Evolutionary conservation across 2,797 vertebrate genomes (phyloP), one percentile per base, ranked within the genome.

Genomic region (Eidolon dupreanum): DNA sequence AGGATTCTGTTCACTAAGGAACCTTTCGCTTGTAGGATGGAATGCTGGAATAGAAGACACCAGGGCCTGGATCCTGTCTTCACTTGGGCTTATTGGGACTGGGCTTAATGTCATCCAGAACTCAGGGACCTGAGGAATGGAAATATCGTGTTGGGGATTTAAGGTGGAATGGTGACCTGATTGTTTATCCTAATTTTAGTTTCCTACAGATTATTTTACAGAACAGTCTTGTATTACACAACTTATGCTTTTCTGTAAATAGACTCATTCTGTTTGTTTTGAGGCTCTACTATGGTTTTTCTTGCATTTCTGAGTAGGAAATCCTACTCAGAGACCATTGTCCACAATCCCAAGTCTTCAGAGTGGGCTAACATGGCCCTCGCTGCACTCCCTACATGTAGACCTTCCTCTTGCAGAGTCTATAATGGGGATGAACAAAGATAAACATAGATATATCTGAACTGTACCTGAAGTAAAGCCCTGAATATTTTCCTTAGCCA

Each of bases 181-280:
- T 78, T 74, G 46, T 51, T 65, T 81, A 31, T 43, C 68, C 24
- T 79, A 68, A 71, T 84, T 78, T 90, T 88, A 75, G 51, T 88
- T 85, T 94, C 75, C 85, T 65, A 74, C 13, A n/a, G 41, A 78
- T 95, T 86, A 78, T 75, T 86, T 95, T 82, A 75, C 85, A 83
- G 82, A 79, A 38, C 26, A 88, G 2, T 66, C 61, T 49, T 86
- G 16, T 70, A 31, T 71, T 43, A 65, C 1, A 59, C 66, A 70
- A n/a, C 33, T 20, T 59, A 33, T 55, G 31, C 8, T 43, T 95
- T 92, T 83, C 90, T 77, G 19, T 41, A 68, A 83, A 75, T 33
- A 87, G 49, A 87, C 17, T 71, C 43, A 36, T 71, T 66, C 49
- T 86, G 28, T 68, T 90, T 78, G 41, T 86, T 85, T 61, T 43